Conservation (phyloP, 2,888 invertebrate genomes). For the Rugalucina vietnamica region DNA sequence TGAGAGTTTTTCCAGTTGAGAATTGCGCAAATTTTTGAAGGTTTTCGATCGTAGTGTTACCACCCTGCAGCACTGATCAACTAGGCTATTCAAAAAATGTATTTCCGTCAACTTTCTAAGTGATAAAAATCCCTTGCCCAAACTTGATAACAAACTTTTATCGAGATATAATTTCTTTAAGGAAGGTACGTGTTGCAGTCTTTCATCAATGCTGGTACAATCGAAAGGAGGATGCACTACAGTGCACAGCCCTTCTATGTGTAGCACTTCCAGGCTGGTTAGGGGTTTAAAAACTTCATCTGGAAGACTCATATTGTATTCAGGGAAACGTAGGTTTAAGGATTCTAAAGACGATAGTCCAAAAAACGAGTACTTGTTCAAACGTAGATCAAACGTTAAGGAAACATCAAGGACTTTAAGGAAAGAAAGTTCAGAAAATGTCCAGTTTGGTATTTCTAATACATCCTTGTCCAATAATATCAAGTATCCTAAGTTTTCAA, state of each 20-base stretch:
- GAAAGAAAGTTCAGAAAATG: neutral
- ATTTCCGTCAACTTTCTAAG: neutral
- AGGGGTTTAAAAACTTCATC: neutral
- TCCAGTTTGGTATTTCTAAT: neutral
- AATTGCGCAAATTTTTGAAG: neutral
- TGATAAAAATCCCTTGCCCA: neutral
- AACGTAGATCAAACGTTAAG: neutral
- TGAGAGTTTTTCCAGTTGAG: neutral
- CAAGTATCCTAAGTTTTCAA: neutral
- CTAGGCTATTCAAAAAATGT: neutral
- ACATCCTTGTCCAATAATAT: neutral
- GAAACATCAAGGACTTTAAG: neutral
- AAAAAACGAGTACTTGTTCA: neutral
- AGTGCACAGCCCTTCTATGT: neutral
- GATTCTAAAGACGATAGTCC: neutral
- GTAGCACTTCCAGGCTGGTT: neutral
- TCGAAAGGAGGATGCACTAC: neutral
- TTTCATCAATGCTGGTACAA: neutral
- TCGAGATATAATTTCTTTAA: neutral
- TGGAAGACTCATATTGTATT: neutral
- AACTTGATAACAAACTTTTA: neutral
- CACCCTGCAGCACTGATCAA: neutral
- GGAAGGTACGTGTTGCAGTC: neutral
- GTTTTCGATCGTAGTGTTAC: neutral
- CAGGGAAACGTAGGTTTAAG: neutral